Percentiles rank a stretch among this genome's conserved stretches.
Evolutionary conservation across 2,797 vertebrate genomes (phyloP).

Genomic region (Lacerta agilis): DNA sequence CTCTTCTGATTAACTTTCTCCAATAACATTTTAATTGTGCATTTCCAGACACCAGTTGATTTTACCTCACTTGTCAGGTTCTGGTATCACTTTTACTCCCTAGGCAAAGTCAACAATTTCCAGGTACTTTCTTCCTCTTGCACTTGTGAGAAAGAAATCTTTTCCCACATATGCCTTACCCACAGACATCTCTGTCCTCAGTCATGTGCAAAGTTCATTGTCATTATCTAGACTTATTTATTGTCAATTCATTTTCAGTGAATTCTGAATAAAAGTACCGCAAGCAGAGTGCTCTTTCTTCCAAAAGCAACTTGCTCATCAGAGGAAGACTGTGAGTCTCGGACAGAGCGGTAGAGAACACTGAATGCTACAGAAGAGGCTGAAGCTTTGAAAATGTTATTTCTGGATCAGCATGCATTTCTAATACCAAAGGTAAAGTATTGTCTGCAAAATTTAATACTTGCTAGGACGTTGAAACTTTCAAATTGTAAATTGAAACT

Average conservation of each 20-base stretch:
- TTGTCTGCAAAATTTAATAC: not conserved
- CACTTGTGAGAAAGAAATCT: too few species aligned
- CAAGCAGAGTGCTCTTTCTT: not conserved
- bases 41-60: too few species aligned
- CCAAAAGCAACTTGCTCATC: slow-evolving; percentile 41
- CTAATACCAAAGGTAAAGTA: slow-evolving; percentile 89
- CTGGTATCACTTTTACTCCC: too few species aligned
- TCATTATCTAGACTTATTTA: too few species aligned
- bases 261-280: not conserved
- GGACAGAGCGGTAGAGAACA: slow-evolving; percentile 27
- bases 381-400: slow-evolving; percentile 77
- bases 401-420: slow-evolving; percentile 85
- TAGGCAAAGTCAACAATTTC: too few species aligned
- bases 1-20: too few species aligned
- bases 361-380: slow-evolving; percentile 67
- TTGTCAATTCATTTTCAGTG: not conserved
- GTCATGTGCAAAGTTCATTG: too few species aligned
- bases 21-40: too few species aligned
- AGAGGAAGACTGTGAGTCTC: not conserved
- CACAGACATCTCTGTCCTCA: too few species aligned
- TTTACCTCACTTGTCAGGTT: too few species aligned
- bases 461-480: not conserved
- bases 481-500: not conserved
- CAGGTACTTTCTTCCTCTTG: too few species aligned
- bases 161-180: too few species aligned